Evolutionary conservation across 2,888 invertebrate genomes (phyloP).

Genomic region (Ecdyonurus torrentis): DNA sequence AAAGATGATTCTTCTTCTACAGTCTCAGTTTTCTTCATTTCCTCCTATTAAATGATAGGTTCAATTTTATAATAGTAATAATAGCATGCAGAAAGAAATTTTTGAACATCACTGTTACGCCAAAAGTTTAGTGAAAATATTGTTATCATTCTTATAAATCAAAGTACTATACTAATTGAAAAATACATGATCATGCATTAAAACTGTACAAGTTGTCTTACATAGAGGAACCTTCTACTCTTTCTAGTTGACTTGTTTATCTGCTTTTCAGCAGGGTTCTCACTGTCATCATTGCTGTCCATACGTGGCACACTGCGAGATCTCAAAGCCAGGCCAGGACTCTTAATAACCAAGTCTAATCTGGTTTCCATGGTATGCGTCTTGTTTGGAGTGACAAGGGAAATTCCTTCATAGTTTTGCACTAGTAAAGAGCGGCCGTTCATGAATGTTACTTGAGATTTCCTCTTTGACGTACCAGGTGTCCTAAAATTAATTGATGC

Average conservation of each 20-base stretch:
- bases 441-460: background rate
- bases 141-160: too few species aligned
- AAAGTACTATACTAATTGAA: too few species aligned
- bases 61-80: too few species aligned
- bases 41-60: too few species aligned
- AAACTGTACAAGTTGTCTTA: background rate
- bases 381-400: background rate
- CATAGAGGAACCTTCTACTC: background rate
- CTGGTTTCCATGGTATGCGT: constrained; percentile 13
- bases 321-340: constrained; percentile 12
- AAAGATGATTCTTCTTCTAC: too few species aligned
- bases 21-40: too few species aligned
- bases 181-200: too few species aligned
- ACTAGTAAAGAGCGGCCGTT: background rate
- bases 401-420: background rate
- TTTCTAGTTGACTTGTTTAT: background rate
- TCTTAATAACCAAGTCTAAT: constrained; percentile 11
- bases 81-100: too few species aligned
- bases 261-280: constrained; percentile 7
- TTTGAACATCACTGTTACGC: too few species aligned
- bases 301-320: constrained; percentile 10
- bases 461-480: background rate
- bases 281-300: constrained; percentile 7
- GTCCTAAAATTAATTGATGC: background rate
- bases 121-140: too few species aligned